Evolutionary conservation across 2,113 vertebrate species (phyloP).

Genomic region (Mesocricetus auratus): DNA sequence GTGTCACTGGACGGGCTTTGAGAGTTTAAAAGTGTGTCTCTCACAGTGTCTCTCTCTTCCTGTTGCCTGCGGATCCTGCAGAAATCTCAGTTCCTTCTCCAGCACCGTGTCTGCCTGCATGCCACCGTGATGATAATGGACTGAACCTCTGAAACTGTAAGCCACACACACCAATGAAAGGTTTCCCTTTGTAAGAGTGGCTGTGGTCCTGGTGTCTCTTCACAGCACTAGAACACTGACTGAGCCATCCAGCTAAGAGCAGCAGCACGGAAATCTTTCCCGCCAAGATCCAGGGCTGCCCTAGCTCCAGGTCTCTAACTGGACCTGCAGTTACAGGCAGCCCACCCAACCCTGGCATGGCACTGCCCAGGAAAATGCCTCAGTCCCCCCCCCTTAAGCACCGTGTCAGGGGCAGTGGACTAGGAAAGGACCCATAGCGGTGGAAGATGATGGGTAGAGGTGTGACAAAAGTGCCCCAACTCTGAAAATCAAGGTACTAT

Average conservation of each 20-base stretch:
- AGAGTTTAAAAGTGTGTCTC: not conserved
- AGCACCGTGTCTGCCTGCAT: not conserved
- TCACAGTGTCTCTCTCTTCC: not conserved
- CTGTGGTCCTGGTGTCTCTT: not conserved
- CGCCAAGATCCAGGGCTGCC: not conserved
- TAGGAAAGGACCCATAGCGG: not conserved
- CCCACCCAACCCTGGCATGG: not conserved
- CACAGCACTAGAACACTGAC: not conserved
- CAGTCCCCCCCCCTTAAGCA: not conserved
- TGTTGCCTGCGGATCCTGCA: too few relatives aligned
- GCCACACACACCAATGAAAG: too few relatives aligned
- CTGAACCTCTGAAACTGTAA: not conserved
- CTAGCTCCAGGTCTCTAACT: not conserved
- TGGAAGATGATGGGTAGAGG: not conserved
- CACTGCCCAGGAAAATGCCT: not conserved
- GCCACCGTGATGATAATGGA: not conserved
- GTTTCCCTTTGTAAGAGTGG: not conserved
- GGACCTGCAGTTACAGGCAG: not conserved
- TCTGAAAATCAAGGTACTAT: not conserved
- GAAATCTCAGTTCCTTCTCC: not conserved
- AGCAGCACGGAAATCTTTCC: not conserved
- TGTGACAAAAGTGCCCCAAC: not conserved
- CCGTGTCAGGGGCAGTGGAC: not conserved
- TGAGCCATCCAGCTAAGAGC: not conserved
- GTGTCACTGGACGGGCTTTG: not conserved